A percentile compares a stretch with the other conserved stretches of the same genome.
phyloP scores from a whole-genome alignment of 2,113 vertebrate species.

The Sinocyclocheilus grahami region DNA sequence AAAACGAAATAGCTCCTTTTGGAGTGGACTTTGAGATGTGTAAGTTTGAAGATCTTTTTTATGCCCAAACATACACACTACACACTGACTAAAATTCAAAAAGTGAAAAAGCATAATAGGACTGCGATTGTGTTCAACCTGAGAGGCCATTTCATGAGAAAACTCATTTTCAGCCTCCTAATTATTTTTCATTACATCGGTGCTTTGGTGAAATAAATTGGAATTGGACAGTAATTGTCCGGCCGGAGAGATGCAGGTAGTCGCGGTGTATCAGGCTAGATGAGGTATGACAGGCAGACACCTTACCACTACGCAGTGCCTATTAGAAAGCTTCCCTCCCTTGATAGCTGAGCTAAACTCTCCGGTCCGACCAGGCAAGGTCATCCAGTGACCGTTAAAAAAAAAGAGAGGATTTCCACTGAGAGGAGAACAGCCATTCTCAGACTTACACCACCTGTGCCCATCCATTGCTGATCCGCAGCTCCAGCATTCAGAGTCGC shows the following conservation, averaged over 20 bases:
- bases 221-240: constrained; percentile 98
- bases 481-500: constrained; percentile 62
- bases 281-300: constrained; percentile 98
- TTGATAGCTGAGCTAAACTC: constrained; percentile 82
- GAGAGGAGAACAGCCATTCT: constrained; percentile 8
- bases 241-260: constrained; percentile 86
- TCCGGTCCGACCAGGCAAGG: constrained; percentile 81
- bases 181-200: constrained; percentile 99
- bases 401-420: constrained; percentile 22
- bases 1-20: too few species aligned
- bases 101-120: too few species aligned
- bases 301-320: constrained; percentile 86
- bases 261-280: constrained; percentile 94
- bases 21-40: too few species aligned
- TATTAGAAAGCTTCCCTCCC: constrained; percentile 93
- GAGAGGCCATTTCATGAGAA: constrained; percentile 96
- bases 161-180: constrained; percentile 98
- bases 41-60: too few species aligned
- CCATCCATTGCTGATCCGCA: not conserved
- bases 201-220: constrained; percentile 91
- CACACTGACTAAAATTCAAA: too few species aligned
- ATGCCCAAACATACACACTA: too few species aligned
- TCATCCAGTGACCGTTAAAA: constrained; percentile 67
- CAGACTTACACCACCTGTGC: too few species aligned
- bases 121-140: constrained; percentile 91